Percentiles rank a stretch among this genome's conserved stretches.
Evolutionary conservation across 2,797 vertebrate species (phyloP).

Genomic region (Enteromius afrohamiltoni): DNA sequence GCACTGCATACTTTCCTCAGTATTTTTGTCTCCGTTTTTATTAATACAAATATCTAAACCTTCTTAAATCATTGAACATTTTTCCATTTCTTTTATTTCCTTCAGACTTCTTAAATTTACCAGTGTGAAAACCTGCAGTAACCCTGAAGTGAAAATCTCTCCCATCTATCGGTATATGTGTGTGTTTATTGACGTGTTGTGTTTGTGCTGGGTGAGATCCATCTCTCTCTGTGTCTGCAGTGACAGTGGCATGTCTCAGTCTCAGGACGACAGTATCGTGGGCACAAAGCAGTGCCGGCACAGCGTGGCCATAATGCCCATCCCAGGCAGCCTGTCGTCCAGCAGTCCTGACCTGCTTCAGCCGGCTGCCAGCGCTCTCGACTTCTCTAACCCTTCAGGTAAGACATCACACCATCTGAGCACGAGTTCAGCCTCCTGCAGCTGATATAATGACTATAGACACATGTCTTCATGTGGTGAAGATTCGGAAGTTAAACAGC

Average conservation of each 20-base stretch:
- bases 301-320: conserved; percentile 95
- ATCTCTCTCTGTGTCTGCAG: conserved; percentile 71
- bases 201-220: not conserved
- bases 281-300: conserved; percentile 93
- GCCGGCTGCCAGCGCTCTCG: conserved; percentile 87
- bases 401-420: conserved; percentile 52
- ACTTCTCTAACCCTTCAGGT: conserved; percentile 92
- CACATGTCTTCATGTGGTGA: not conserved
- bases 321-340: conserved; percentile 91
- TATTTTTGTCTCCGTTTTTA: not conserved
- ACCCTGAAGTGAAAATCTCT: not conserved
- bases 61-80: not conserved
- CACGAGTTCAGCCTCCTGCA: not conserved
- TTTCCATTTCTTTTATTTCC: not conserved
- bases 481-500: not conserved
- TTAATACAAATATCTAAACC: not conserved
- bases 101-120: not conserved
- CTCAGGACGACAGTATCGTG: conserved; percentile 98
- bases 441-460: not conserved
- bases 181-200: not conserved
- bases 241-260: conserved; percentile 90
- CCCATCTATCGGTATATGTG: not conserved
- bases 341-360: conserved; percentile 95
- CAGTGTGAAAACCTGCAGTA: not conserved
- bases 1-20: not conserved